Percentiles rank a stretch among this genome's conserved stretches.
Evolutionary conservation across 2,888 invertebrate species (phyloP).

Genomic region (Pachliopta kotzebuea): DNA sequence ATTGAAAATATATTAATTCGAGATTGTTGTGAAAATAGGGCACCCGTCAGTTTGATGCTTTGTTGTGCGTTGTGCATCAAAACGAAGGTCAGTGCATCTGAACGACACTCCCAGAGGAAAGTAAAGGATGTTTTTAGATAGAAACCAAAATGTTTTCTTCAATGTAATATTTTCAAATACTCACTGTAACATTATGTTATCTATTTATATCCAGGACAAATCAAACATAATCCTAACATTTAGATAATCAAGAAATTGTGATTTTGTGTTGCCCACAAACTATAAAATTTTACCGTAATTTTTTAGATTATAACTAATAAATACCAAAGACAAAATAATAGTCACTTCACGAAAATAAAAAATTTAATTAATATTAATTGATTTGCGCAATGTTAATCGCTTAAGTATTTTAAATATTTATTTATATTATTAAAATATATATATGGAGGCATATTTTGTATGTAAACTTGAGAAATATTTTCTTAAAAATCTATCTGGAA

Average conservation of each 20-base stretch:
- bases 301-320: not conserved
- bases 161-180: slow-evolving; percentile 55
- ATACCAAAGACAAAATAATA: not conserved
- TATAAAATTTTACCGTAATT: slow-evolving; percentile 18
- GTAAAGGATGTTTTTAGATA: slow-evolving; percentile 42
- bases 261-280: slow-evolving; percentile 57
- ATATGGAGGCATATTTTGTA: not conserved
- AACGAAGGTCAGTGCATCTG: slow-evolving; percentile 81
- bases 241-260: slow-evolving; percentile 69
- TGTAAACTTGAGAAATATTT: not conserved
- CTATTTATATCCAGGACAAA: slow-evolving; percentile 67
- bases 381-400: not conserved
- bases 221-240: slow-evolving; percentile 76
- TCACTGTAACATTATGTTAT: slow-evolving; percentile 75
- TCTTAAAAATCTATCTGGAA: not conserved
- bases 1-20: slow-evolving; percentile 50
- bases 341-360: not conserved
- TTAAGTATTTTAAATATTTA: too few relatives aligned
- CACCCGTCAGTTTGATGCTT: slow-evolving; percentile 82
- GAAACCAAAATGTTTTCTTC: slow-evolving; percentile 41
- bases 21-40: slow-evolving; percentile 80
- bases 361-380: not conserved
- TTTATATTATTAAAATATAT: not conserved
- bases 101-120: slow-evolving; percentile 71
- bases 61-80: slow-evolving; percentile 82